Base-by-base conservation (phyloP, 2,888 invertebrate genomes). In the Amaurobius ferox region DNA sequence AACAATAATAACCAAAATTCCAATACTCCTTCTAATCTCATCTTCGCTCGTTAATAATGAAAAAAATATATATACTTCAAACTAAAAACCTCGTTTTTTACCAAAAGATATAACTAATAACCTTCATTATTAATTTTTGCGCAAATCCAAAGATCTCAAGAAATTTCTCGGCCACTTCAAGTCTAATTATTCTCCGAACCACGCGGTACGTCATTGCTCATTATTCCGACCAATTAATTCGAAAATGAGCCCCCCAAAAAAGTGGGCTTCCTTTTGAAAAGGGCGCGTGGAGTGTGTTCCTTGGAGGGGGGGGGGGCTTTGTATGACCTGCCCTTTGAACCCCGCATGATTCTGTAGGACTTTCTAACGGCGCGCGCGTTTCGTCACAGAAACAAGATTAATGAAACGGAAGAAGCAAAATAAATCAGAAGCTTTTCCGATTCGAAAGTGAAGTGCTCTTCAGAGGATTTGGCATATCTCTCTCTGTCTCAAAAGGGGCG, bases 381-480 rank as follows among this genome's bases (percentile, higher is more conserved):
- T 23, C 30, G 68, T n/a, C 35, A 28, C 62, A 72, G 77, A 55
- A 55, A 55, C 23, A 55, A 76, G 66, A 66, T 77, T 85, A 77
- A 78, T 85, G 83, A 85, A 85, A 77, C 66, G 83, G 76, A 85
- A n/a, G n/a, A n/a, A 85, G 77, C 71, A 85, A 85, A n/a, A 77
- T 72, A 85, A 66, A 40, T 35, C 13, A 35, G 35, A 71, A 77
- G 77, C 66, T 66, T 32, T 77, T 72, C 83, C 83, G 72, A 85
- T 85, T 71, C 77, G 83, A 85, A 85, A 85, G 83, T 85, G 83
- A 78, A 85, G 83, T 77, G 77, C 77, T 55, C 83, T 85, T 40
- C 64, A 85, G 83, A 55, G 23, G 23, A 55, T 71, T 55, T 32
- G 32, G 77, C 62, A 71, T 71, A 72, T 39, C 61, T 44, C 26